These are phyloP conservation scores for Turnix velox DNA, from an alignment of 2,113 vertebrate genomes.

Conservation along the genomic window DNA sequence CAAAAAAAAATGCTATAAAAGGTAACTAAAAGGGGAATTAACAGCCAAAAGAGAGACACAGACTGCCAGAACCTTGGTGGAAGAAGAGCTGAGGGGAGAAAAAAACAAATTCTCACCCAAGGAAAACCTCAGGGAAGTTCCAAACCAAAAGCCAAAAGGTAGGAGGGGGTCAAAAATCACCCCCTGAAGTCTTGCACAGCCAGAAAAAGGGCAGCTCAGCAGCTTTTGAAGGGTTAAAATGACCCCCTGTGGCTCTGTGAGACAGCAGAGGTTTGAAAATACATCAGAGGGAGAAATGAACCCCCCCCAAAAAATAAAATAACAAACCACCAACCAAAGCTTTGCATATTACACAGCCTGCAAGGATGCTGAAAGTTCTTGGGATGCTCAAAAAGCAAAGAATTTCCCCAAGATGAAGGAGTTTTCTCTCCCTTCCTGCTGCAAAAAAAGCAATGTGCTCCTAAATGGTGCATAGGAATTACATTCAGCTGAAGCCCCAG, in stretches of 20 bases:
- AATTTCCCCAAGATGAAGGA: not conserved
- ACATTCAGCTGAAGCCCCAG: not conserved
- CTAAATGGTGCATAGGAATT: not conserved
- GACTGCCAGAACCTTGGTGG: not conserved
- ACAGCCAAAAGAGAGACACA: not conserved
- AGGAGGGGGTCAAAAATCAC: no score
- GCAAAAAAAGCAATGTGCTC: not conserved
- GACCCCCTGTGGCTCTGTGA: not conserved
- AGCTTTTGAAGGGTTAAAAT: not conserved
- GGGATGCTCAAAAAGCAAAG: not conserved
- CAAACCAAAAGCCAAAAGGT: no score
- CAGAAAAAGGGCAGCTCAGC: no score
- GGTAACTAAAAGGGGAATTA: not conserved
- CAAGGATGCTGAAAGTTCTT: rapidly evolving
- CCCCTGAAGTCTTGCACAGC: no score
- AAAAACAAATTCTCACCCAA: no score
- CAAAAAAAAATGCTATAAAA: not conserved
- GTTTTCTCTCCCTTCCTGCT: not conserved
- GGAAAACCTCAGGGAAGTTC: no score
- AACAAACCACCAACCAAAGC: not conserved
- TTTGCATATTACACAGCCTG: rapidly evolving
- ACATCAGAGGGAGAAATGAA: not conserved
- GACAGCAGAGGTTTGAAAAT: not conserved
- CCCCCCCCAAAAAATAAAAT: no score
- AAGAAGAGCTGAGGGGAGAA: no score